Evolutionary conservation across 2,888 invertebrate species (phyloP), one percentile per base, ranked within the genome.

Genomic region (Apotomis betuletana): DNA sequence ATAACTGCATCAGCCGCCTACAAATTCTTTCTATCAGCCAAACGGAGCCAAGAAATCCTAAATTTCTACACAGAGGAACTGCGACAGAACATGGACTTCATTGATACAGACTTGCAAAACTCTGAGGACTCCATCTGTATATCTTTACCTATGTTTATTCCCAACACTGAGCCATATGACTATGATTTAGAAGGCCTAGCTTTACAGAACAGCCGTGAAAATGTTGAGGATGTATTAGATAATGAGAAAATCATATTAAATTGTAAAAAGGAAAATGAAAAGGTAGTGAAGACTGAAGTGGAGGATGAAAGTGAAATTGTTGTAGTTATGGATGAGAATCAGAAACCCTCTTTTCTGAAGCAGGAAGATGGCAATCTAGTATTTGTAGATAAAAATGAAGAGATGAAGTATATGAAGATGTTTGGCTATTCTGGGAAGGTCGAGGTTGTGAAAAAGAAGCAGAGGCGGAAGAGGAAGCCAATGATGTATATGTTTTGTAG

Each of bases 401-500:
- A 59, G 52, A 77, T 41, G 68, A 65, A 64, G 69, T 60, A 72
- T 70, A 77, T 64, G 74, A 70, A 51, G 63, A 71, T 70, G 73
- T 63, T 65, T 62, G 51, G 58, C 6, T 63, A 57, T 58, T 12
- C 15, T 5, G 41, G 15, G 3, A 67, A 67, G 13, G 27, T 10
- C 0, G 46, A 49, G 5, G 51, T 10, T n/a, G 67, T 70, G 27
- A 77, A 74, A 49, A 70, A 73, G 57, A 87, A 85, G 60, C 77
- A 70, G 3, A 82, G 86, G 44, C 85, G 85, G 64, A 88, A 87
- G 75, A 76, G 92, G 54, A 81, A 81, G n/a, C 89, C 87, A 0
- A 89, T 93, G 91, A 74, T 75, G 0, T 85, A 80, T 49, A 85
- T 83, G 55, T 77, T 80, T 2, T 93, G 92, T 69, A 85, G 82